Evolutionary conservation across 1,140 invertebrate species (phyloP).

Genomic region (Nasonia longicornis): DNA sequence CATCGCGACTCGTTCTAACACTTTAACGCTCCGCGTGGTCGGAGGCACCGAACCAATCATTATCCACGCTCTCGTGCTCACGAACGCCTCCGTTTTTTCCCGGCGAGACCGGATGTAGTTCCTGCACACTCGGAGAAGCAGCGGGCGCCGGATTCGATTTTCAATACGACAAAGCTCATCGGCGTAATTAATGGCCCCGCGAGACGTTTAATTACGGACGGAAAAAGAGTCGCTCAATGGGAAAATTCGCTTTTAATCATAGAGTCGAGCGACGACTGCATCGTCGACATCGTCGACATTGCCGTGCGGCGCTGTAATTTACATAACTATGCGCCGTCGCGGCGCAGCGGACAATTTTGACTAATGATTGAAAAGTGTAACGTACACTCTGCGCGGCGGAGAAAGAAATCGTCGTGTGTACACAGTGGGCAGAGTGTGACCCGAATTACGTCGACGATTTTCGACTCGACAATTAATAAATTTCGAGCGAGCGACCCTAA

Average conservation of each 20-base stretch:
- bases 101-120: constrained; percentile 30
- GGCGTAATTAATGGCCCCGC: constrained; percentile 36
- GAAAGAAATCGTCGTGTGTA: background rate
- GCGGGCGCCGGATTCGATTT: constrained; percentile 28
- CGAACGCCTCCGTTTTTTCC: constrained; percentile 21
- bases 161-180: constrained; percentile 43
- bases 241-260: constrained; percentile 40
- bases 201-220: constrained; percentile 27
- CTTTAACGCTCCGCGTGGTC: background rate
- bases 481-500: constrained; percentile 50
- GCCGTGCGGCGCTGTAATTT: background rate
- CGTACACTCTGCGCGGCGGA: background rate
- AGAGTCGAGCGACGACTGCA: background rate
- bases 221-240: background rate
- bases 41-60: constrained; percentile 39
- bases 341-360: constrained; percentile 29
- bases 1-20: background rate
- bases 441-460: constrained; percentile 13
- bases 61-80: constrained; percentile 44
- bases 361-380: constrained; percentile 34
- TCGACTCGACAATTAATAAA: constrained; percentile 61
- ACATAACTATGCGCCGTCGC: constrained; percentile 18
- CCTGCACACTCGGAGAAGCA: constrained; percentile 11
- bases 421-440: background rate
- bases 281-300: background rate